Evolutionary conservation across 2,888 invertebrate genomes (phyloP).

Genomic region (Empis stercorea): DNA sequence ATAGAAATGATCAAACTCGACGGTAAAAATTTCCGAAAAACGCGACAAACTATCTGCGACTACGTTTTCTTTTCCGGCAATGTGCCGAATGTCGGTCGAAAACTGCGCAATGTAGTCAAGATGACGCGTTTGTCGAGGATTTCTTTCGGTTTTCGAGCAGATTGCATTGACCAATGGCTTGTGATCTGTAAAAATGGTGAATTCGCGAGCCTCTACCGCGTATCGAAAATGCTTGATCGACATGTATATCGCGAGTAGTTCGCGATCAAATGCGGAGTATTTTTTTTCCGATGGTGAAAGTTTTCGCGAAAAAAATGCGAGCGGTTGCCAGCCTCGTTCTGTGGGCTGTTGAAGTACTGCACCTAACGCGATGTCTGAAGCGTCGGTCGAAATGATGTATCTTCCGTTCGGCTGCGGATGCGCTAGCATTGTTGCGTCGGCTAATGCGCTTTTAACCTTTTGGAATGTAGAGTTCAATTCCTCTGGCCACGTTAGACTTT

Average conservation of each 20-base stretch:
- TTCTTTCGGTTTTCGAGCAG: background rate
- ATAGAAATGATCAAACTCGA: background rate
- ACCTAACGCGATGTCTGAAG: background rate
- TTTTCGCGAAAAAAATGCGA: background rate
- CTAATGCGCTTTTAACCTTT: background rate
- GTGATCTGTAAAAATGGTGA: background rate
- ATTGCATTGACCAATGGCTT: background rate
- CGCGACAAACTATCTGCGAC: background rate
- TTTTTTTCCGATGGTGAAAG: background rate
- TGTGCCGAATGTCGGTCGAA: background rate
- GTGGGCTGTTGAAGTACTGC: background rate
- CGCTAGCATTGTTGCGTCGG: background rate
- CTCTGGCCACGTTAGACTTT: background rate
- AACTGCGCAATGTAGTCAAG: background rate
- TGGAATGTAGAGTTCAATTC: background rate
- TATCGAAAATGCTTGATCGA: background rate
- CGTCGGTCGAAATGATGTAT: background rate
- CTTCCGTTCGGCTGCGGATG: background rate
- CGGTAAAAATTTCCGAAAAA: background rate
- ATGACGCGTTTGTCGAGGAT: no score
- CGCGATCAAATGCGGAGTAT: background rate
- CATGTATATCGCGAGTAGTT: background rate
- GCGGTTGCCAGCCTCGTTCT: background rate
- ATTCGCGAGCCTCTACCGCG: background rate
- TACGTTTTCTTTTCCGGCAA: background rate